Evolutionary conservation across 2,113 vertebrate genomes (phyloP).

Genomic region (Lasiurus cinereus): DNA sequence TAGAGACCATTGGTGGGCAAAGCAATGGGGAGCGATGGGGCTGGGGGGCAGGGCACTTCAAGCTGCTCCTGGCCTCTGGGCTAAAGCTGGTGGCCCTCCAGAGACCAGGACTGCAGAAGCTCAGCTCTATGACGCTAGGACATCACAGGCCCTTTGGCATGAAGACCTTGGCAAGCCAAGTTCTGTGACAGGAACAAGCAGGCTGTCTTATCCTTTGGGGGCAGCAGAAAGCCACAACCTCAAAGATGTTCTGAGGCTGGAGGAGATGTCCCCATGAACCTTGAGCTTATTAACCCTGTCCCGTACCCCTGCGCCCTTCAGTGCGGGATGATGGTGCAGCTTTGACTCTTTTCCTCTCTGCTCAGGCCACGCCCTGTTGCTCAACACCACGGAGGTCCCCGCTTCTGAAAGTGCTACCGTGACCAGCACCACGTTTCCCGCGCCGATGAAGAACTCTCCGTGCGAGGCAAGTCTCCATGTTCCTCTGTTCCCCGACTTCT

Average conservation of each 20-base stretch:
- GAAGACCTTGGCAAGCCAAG: not conserved
- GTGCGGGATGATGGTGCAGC: not conserved
- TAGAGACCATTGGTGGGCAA: not conserved
- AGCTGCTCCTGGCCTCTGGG: not conserved
- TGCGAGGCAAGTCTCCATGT: slow-evolving; percentile 91
- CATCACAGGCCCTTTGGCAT: not conserved
- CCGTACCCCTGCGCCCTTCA: not conserved
- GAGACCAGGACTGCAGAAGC: not conserved
- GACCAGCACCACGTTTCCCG: slow-evolving; percentile 92
- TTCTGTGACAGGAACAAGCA: not conserved
- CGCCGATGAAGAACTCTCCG: slow-evolving; percentile 95
- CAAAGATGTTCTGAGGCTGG: not conserved
- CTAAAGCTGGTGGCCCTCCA: not conserved
- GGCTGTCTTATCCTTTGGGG: not conserved
- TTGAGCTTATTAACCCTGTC: not conserved
- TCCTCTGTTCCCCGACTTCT: not conserved
- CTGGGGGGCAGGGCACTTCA: not conserved
- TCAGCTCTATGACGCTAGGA: too few relatives aligned
- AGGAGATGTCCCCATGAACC: not conserved
- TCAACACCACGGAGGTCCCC: slow-evolving; percentile 91
- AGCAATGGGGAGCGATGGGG: not conserved
- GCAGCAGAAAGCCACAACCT: not conserved
- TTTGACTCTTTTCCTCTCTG: slow-evolving; percentile 60
- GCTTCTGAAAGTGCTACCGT: slow-evolving; percentile 86
- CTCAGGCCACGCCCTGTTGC: slow-evolving; percentile 89